Conservation (phyloP, 2,797 vertebrate genomes). For the Arrhamphus sclerolepis region DNA sequence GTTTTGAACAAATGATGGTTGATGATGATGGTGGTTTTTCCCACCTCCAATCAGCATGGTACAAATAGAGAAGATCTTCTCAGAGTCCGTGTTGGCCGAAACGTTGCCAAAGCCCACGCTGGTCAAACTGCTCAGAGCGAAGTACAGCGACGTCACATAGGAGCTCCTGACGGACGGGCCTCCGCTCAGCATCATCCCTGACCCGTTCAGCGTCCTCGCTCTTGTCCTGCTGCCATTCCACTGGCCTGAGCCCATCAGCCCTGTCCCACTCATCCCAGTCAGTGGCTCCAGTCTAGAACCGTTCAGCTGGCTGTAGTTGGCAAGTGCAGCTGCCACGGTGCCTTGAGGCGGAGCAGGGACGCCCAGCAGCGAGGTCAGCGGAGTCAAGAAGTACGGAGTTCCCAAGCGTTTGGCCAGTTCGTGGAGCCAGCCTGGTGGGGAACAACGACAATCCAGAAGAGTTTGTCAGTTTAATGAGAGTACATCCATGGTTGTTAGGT, state of each 20-base stretch:
- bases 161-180: constrained; percentile 89
- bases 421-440: constrained; percentile 84
- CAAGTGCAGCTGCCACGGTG: constrained; percentile 37
- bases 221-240: constrained; percentile 63
- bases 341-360: constrained; percentile 57
- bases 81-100: constrained; percentile 90
- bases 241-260: constrained; percentile 17
- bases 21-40: constrained; percentile 15
- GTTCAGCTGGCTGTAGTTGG: constrained; percentile 71
- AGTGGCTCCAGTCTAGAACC: constrained; percentile 36
- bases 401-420: constrained; percentile 86
- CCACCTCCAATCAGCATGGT: constrained; percentile 91
- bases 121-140: constrained; percentile 91
- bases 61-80: constrained; percentile 95
- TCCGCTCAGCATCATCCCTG: constrained; percentile 75
- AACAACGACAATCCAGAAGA: constrained; percentile 13
- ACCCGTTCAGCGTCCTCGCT: constrained; percentile 29
- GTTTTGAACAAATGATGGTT: too few species aligned
- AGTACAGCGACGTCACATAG: constrained; percentile 92
- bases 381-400: constrained; percentile 81
- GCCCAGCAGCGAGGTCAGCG: constrained; percentile 71
- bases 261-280: constrained; percentile 43
- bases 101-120: constrained; percentile 94
- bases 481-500: constrained; percentile 9
- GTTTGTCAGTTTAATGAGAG: constrained; percentile 41